Conservation (phyloP, 2,797 vertebrate genomes). For the Ptychadena robeensis region DNA sequence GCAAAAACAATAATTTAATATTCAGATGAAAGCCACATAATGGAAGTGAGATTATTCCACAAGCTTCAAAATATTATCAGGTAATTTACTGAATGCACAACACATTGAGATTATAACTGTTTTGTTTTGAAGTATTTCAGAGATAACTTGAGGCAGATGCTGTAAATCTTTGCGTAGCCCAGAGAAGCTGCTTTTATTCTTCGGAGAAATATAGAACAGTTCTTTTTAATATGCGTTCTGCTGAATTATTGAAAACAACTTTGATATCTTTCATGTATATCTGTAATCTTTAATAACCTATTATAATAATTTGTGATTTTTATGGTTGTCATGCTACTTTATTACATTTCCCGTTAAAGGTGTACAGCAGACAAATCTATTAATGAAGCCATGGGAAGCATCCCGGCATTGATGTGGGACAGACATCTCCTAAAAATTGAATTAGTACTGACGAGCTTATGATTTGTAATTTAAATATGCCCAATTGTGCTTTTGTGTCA, state of each 20-base stretch:
- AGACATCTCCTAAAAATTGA: no score
- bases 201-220: background rate
- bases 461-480: no score
- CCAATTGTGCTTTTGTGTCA: no score
- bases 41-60: conserved; percentile 1
- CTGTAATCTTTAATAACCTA: background rate
- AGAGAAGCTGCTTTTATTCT: background rate
- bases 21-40: conserved; percentile 11
- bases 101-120: conserved; percentile 3
- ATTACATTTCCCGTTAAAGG: background rate
- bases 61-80: conserved; percentile 7
- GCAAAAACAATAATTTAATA: conserved; percentile 6
- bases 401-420: no score
- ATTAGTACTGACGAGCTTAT: no score
- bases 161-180: background rate
- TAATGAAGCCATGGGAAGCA: no score
- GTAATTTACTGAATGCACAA: conserved; percentile 2
- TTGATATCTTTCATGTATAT: background rate
- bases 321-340: background rate
- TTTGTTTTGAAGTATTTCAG: background rate
- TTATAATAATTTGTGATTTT: background rate
- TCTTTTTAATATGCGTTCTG: background rate
- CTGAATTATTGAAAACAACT: background rate
- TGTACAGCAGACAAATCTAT: no score
- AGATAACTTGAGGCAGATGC: conserved; percentile 4